phyloP scores from a whole-genome alignment of 2,888 invertebrate species.

The Ptilodon capucinus region DNA sequence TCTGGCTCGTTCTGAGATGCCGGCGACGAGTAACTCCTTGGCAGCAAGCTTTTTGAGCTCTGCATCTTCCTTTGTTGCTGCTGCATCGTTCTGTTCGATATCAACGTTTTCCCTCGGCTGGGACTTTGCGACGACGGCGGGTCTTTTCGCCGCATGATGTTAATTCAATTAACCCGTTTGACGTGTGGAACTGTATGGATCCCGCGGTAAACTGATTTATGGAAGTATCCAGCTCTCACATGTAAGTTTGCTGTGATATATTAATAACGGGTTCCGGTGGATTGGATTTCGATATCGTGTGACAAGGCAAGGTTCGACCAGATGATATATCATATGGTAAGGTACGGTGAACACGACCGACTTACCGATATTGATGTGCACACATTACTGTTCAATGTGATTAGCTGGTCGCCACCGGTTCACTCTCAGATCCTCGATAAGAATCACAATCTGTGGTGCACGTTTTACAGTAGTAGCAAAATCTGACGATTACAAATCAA shows the following conservation, averaged over 20 bases:
- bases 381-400: slow-evolving; percentile 41
- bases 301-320: slow-evolving; percentile 65
- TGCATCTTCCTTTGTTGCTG: slow-evolving; percentile 64
- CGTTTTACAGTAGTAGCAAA: slow-evolving; percentile 29
- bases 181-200: slow-evolving; percentile 56
- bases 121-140: slow-evolving; percentile 42
- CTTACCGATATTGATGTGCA: slow-evolving; percentile 45
- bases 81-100: slow-evolving; percentile 65
- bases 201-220: slow-evolving; percentile 53
- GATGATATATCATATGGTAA: slow-evolving; percentile 76
- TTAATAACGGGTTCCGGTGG: slow-evolving; percentile 58
- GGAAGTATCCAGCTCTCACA: slow-evolving; percentile 47
- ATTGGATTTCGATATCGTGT: slow-evolving; percentile 71
- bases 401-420: slow-evolving; percentile 41
- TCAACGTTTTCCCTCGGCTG: slow-evolving; percentile 63
- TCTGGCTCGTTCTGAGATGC: slow-evolving; percentile 56
- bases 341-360: slow-evolving; percentile 69
- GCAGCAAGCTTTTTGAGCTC: slow-evolving; percentile 55
- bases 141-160: slow-evolving; percentile 66
- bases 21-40: slow-evolving; percentile 73
- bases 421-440: slow-evolving; percentile 51
- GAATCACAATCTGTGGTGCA: slow-evolving; percentile 44
- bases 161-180: slow-evolving; percentile 17
- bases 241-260: slow-evolving; percentile 61
- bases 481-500: slow-evolving; percentile 13